Evolutionary conservation across 2,797 vertebrate species (phyloP).

Genomic region (Microctenopoma stevenorrisi): DNA sequence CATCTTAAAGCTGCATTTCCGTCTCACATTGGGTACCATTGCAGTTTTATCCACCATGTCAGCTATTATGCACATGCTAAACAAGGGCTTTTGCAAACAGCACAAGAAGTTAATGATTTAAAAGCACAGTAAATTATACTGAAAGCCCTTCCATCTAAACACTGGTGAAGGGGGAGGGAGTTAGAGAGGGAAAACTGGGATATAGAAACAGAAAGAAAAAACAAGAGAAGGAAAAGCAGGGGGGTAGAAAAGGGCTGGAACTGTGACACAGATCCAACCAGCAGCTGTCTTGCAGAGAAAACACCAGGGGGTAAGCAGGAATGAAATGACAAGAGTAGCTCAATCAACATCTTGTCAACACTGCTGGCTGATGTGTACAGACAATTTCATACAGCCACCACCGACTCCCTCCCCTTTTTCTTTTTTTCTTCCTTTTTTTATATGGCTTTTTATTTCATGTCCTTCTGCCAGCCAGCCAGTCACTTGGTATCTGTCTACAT

Average conservation of each 20-base stretch:
- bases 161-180: conserved; percentile 45
- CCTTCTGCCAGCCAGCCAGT: conserved; percentile 75
- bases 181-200: conserved; percentile 37
- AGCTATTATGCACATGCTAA: conserved; percentile 67
- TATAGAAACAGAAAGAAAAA: conserved; percentile 46
- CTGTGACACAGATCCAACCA: conserved; percentile 77
- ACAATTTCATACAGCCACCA: conserved; percentile 78
- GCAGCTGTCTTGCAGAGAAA: conserved; percentile 78
- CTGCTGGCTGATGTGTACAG: conserved; percentile 81
- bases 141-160: conserved; percentile 77
- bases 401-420: conserved; percentile 61
- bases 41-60: conserved; percentile 66
- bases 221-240: conserved; percentile 34
- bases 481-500: conserved; percentile 76
- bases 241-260: conserved; percentile 62
- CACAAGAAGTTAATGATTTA: conserved; percentile 82
- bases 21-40: conserved; percentile 60
- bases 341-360: conserved; percentile 87
- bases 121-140: conserved; percentile 83
- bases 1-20: conserved; percentile 41
- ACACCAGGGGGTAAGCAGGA: conserved; percentile 80
- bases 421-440: conserved; percentile 54
- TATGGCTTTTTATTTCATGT: conserved; percentile 76
- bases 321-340: conserved; percentile 83
- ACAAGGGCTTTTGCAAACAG: conserved; percentile 74